These are phyloP conservation scores for Edolisoma coerulescens DNA, from an alignment of 2,113 vertebrate genomes.

Conservation along the genomic window DNA sequence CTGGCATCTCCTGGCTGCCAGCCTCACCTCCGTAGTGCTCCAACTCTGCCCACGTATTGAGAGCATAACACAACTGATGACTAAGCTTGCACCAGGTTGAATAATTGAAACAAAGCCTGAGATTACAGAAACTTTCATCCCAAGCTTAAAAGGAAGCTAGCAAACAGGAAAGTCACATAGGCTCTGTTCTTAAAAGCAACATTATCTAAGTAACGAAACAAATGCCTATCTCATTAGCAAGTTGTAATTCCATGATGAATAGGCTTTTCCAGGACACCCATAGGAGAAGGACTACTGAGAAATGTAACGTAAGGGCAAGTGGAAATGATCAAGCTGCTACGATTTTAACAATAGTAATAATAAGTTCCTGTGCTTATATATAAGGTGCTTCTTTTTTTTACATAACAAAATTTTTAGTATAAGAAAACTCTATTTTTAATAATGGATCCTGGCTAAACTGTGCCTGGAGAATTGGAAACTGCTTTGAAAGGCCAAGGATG, in stretches of 20 bases:
- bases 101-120: not conserved
- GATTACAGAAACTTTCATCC: not conserved
- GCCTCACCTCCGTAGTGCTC: not conserved
- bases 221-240: not conserved
- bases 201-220: not conserved
- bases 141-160: not conserved
- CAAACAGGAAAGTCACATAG: not conserved
- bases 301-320: not conserved
- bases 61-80: not conserved
- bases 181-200: not conserved
- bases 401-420: not conserved
- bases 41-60: not conserved
- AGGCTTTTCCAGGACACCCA: not conserved
- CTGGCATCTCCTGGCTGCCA: not conserved
- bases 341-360: not conserved
- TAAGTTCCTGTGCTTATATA: not conserved
- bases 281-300: not conserved
- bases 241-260: not conserved
- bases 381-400: not conserved
- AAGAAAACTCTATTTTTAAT: not conserved
- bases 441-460: not conserved
- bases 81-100: not conserved
- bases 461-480: not conserved
- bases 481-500: not conserved
- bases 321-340: not conserved